Conservation (phyloP, 1,140 invertebrate genomes). For the Acromyrmex heyeri region DNA sequence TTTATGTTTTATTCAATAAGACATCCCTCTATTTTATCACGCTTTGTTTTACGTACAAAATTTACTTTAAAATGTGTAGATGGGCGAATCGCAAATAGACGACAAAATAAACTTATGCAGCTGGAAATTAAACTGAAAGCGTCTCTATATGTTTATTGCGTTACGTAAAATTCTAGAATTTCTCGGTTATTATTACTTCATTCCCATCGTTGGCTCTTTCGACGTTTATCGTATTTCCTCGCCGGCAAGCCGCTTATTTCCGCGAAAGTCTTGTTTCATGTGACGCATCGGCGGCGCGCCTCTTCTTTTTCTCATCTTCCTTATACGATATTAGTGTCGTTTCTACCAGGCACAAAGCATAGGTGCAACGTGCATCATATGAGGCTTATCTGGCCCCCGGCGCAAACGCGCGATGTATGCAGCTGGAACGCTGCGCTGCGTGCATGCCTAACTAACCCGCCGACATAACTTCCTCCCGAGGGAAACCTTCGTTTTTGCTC, state of each 20-base stretch:
- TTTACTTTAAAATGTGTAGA: conserved; percentile 11
- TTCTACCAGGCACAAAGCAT: conserved; percentile 52
- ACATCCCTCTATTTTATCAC: neutral
- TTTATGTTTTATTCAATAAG: neutral
- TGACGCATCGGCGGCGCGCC: neutral
- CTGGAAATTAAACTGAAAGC: conserved; percentile 11
- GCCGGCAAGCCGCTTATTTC: conserved; percentile 24
- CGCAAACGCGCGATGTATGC: conserved; percentile 57
- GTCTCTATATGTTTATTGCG: neutral
- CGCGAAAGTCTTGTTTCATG: conserved; percentile 22
- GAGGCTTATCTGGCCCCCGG: conserved; percentile 49
- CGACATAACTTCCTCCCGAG: conserved; percentile 49
- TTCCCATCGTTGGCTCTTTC: conserved; percentile 26
- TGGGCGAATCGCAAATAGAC: neutral
- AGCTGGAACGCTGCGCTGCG: conserved; percentile 38
- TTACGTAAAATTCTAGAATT: neutral
- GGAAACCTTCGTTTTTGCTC: conserved; percentile 28
- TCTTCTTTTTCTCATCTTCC: neutral
- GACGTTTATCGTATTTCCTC: conserved; percentile 24
- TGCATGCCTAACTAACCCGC: conserved; percentile 59
- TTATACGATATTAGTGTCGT: conserved; percentile 23
- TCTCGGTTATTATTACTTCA: conserved; percentile 24
- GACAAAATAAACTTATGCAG: neutral
- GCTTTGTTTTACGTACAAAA: neutral
- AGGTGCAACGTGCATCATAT: conserved; percentile 41